Evolutionary conservation across 2,888 invertebrate genomes (phyloP), one percentile per base, ranked within the genome.

Genomic region (Atrina japonica): DNA sequence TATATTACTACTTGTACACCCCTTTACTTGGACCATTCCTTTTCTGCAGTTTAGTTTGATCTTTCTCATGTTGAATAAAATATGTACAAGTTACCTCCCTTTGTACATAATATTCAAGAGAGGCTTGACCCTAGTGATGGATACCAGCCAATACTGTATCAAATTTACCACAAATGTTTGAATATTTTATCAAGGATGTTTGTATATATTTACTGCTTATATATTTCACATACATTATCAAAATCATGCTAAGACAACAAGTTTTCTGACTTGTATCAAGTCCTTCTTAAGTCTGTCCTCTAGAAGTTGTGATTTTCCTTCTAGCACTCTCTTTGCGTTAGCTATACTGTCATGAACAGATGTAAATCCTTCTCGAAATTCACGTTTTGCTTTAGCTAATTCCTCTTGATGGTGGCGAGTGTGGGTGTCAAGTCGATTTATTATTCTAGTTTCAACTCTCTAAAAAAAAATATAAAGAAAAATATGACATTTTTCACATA

Each of bases 241-340:
- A 58, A 40, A 59, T 49, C 49, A 61, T n/a, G 61, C 61, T 11
- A 68, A 35, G 6, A 88, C 88, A 9, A 88, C 86, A 82, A 90
- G 88, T 74, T 89, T 89, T 45, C 88, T 80, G 14, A 90, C 83
- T 70, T 88, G 87, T n/a, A 83, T 81, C 25, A 90, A 86, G 76
- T 90, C 90, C 72, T 86, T 86, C 23, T 84, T 78, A n/a, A 90
- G 81, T 66, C 87, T 87, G 68, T 89, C 87, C 59, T 89, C 89
- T 41, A 87, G 73, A 3, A 90, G 76, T 65, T 87, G 85, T 23
- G 86, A 77, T 72, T 88, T 88, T 29, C 88, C 89, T 60, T 90
- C 90, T 65, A 88, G 81, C 14, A 90, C 88, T n/a, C 82, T 77
- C 66, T 88, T 88, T 81, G 89, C 86, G 78, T 89, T 88, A 49